Base-by-base conservation (phyloP, 1,140 invertebrate species). In the Mactra quadrangularis region DNA sequence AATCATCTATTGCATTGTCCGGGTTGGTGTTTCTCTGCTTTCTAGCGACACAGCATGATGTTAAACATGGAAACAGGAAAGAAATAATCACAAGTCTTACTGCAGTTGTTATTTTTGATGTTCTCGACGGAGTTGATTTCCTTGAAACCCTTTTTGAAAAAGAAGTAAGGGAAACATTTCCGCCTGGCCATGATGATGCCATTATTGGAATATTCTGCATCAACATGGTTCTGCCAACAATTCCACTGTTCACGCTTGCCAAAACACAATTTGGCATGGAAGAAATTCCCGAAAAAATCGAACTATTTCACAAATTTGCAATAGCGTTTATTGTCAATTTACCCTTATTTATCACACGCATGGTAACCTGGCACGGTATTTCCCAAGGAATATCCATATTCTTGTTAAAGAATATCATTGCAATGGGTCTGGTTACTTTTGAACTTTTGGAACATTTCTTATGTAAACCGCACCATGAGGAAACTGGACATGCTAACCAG, bases 341-440 rank as follows among this genome's bases (percentile, higher is more conserved):
- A 13, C 94, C 95, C 22, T 94, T 94, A 82, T 90, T 95, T 38
- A 87, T 92, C 33, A 92, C 95, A 9, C 91, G 95, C 45, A 86
- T 95, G 38, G 94, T 95, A 78, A 83, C 95, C 15, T 95, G 94
- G 94, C 89, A 93, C 60, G 87, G 92, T 3, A 88, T 91, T 6
- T 91, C 86, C 47, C 82, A 86, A 45, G 93, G 94, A 82, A 93
- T 94, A 17, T 94, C 94, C 0, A 91, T 95, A 13, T 95, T 95
- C 88, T 83, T 94, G 6, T 90, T 95, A 78, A 95, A 95, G 85
- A 95, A 95, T 87, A 82, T 95, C 3, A 91, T 95, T 33, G 90
- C 92, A 2, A 94, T 94, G 29, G 66, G 53, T 3, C 70, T 88
- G 7, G 75, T 82, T 1, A 76, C 85, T 2, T 87, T 85, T 60